phyloP scores from a whole-genome alignment of 2,113 vertebrate genomes.

The Microtus ochrogaster region DNA sequence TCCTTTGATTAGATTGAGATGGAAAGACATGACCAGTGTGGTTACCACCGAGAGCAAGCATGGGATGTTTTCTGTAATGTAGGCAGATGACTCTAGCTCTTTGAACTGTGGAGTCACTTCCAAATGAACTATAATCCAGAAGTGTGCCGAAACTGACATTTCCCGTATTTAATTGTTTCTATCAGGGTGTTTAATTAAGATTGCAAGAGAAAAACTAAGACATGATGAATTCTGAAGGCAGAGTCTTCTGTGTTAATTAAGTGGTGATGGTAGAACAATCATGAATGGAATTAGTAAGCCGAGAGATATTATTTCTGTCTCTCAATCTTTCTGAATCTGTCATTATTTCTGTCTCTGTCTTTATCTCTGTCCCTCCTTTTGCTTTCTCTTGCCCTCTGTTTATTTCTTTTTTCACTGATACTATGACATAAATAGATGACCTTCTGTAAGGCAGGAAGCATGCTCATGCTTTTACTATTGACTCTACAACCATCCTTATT shows the following conservation, averaged over 20 bases:
- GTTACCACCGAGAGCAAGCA: not conserved
- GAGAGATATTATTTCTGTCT: not conserved
- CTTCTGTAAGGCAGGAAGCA: not conserved
- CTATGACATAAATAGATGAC: accelerated
- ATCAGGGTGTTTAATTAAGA: not conserved
- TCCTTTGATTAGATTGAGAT: not conserved
- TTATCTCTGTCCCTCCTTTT: not conserved
- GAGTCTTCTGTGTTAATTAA: not conserved
- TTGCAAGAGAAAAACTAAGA: not conserved
- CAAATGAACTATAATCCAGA: not conserved
- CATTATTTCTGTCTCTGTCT: not conserved
- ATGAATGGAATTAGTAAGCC: not conserved
- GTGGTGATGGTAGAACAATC: not conserved
- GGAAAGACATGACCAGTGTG: not conserved
- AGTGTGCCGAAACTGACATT: not conserved
- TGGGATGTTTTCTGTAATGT: not conserved
- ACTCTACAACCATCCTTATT: not conserved
- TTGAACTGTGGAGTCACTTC: not conserved
- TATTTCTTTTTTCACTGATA: not conserved
- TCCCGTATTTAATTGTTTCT: not conserved
- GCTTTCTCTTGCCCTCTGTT: not conserved
- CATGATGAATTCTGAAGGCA: not conserved
- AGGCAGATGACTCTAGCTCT: not conserved
- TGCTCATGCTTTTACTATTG: not conserved
- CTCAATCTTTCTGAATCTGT: not conserved